Evolutionary conservation across 2,797 vertebrate genomes (phyloP).

Genomic region (Spheniscus humboldti): DNA sequence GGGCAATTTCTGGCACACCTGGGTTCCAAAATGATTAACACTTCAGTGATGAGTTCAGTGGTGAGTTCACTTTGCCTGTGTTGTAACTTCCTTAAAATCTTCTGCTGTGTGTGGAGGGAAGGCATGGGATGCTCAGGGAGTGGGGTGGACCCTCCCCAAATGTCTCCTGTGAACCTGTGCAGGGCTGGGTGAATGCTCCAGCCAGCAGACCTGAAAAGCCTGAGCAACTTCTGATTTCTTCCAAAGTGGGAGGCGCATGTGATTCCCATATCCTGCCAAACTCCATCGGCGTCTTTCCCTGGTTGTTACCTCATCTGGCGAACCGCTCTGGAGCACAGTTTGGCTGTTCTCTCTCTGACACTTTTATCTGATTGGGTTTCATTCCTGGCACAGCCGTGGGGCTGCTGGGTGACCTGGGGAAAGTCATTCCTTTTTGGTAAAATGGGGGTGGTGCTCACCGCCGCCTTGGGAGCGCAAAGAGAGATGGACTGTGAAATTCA

Average conservation of each 20-base stretch:
- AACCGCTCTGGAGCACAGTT: background rate
- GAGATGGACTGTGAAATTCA: background rate
- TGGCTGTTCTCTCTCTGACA: background rate
- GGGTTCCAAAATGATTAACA: background rate
- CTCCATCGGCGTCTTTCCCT: background rate
- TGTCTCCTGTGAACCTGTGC: background rate
- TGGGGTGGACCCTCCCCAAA: background rate
- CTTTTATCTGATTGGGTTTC: background rate
- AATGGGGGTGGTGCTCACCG: background rate
- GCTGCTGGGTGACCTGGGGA: slow-evolving; percentile 27
- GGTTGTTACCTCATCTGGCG: slow-evolving; percentile 13
- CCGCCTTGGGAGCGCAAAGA: rapidly evolving
- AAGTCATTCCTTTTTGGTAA: background rate
- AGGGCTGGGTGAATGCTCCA: background rate
- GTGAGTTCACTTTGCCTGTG: background rate
- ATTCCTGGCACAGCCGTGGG: background rate
- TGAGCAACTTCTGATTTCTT: background rate
- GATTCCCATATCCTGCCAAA: background rate
- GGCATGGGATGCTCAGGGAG: background rate
- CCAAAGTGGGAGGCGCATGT: background rate
- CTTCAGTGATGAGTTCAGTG: background rate
- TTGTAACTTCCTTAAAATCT: background rate
- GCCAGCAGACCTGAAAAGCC: background rate
- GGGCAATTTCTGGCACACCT: background rate
- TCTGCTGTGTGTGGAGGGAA: background rate